These are phyloP conservation scores for Lithophane semibrunnea DNA, from an alignment of 2,888 invertebrate genomes.

Conservation along the genomic window DNA sequence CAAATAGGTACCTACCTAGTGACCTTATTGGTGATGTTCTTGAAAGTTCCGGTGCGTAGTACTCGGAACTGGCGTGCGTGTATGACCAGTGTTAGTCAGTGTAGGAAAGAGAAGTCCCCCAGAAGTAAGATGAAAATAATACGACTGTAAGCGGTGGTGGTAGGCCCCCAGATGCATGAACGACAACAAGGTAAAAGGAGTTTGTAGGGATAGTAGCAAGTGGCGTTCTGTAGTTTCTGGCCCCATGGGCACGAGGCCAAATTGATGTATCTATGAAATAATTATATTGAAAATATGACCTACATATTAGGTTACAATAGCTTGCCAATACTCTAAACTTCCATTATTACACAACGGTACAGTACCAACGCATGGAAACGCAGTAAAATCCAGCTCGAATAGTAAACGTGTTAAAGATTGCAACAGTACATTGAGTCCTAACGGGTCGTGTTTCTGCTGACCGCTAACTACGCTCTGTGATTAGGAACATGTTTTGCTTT, in stretches of 20 bases:
- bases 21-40: too few relatives aligned
- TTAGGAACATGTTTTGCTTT: constrained; percentile 30
- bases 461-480: constrained; percentile 50
- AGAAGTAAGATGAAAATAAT: too few relatives aligned
- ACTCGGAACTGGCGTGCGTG: too few relatives aligned
- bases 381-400: constrained; percentile 20
- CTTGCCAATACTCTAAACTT: neutral
- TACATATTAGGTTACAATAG: constrained; percentile 9
- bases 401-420: constrained; percentile 47
- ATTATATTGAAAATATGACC: constrained; percentile 2
- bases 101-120: too few relatives aligned
- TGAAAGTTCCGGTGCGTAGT: neutral
- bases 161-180: too few relatives aligned
- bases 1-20: too few relatives aligned
- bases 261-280: neutral
- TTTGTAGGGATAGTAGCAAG: too few relatives aligned
- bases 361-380: constrained; percentile 16
- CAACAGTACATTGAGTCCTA: constrained; percentile 56
- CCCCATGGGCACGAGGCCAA: too few relatives aligned
- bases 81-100: too few relatives aligned
- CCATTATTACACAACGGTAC: constrained; percentile 26
- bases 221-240: too few relatives aligned
- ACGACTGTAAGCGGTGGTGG: too few relatives aligned
- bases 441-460: constrained; percentile 51
- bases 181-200: too few relatives aligned